Conservation (phyloP, 2,888 invertebrate genomes). For the Pristionchus maxplancki region DNA sequence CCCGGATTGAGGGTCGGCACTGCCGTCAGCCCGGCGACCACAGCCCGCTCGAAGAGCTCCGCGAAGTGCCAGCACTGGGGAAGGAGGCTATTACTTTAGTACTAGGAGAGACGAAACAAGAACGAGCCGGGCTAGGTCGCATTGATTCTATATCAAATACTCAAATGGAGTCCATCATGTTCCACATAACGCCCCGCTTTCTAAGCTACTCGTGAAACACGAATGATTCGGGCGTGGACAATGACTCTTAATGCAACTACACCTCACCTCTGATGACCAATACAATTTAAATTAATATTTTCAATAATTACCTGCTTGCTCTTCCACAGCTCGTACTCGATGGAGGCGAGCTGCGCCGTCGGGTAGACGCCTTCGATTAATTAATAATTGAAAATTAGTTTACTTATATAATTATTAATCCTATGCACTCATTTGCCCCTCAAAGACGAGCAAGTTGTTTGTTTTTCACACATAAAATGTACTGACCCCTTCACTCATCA, state of each 20-base stretch:
- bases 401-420: too few relatives aligned
- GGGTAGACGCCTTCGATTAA: slow-evolving; percentile 82
- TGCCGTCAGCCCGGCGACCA: slow-evolving; percentile 91
- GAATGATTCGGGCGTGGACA: not conserved
- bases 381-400: not conserved
- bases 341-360: slow-evolving; percentile 84
- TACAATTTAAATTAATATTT: too few relatives aligned
- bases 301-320: slow-evolving; percentile 72
- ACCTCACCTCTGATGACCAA: too few relatives aligned
- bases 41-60: slow-evolving; percentile 95
- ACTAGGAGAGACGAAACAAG: not conserved
- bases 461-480: too few relatives aligned
- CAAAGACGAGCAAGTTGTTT: too few relatives aligned
- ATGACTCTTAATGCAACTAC: too few relatives aligned
- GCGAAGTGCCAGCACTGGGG: slow-evolving; percentile 85
- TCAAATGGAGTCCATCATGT: too few relatives aligned
- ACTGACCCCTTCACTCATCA: too few relatives aligned
- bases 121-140: too few relatives aligned
- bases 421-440: not conserved
- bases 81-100: too few relatives aligned
- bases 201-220: not conserved
- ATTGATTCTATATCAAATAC: too few relatives aligned
- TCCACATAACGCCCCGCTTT: too few relatives aligned
- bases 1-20: slow-evolving; percentile 96
- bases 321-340: slow-evolving; percentile 83